phyloP scores from a whole-genome alignment of 2,113 vertebrate genomes.

The Chaetura pelagica region DNA sequence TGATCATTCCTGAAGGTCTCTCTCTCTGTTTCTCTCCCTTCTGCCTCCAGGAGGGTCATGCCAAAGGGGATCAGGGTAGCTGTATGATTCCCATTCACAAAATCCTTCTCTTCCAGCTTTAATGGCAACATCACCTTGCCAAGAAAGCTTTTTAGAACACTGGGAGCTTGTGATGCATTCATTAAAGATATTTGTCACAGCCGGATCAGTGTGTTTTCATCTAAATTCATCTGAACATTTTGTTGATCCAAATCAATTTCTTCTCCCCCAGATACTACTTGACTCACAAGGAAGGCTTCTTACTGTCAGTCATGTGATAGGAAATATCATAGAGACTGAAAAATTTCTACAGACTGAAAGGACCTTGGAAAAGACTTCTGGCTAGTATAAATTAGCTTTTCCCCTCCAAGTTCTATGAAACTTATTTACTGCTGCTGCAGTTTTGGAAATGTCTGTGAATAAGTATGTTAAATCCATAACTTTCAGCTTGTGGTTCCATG shows the following conservation, averaged over 20 bases:
- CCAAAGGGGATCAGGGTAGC: conserved; percentile 25
- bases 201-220: background rate
- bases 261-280: background rate
- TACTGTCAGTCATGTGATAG: background rate
- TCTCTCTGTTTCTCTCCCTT: background rate
- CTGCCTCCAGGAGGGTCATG: background rate
- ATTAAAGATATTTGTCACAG: conserved; percentile 35
- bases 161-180: background rate
- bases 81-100: conserved; percentile 26
- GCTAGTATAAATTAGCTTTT: background rate
- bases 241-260: background rate
- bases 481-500: background rate
- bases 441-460: background rate
- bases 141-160: conserved; percentile 53
- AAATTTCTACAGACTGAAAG: background rate
- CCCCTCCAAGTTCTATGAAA: background rate
- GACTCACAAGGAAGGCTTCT: background rate
- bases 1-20: background rate
- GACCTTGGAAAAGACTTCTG: background rate
- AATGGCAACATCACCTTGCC: conserved; percentile 40
- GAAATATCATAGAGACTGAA: background rate
- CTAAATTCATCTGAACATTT: background rate
- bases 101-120: conserved; percentile 27
- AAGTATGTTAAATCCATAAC: background rate
- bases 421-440: background rate